phyloP scores from a whole-genome alignment of 2,113 vertebrate species.

The Cynopterus brachyotis region DNA sequence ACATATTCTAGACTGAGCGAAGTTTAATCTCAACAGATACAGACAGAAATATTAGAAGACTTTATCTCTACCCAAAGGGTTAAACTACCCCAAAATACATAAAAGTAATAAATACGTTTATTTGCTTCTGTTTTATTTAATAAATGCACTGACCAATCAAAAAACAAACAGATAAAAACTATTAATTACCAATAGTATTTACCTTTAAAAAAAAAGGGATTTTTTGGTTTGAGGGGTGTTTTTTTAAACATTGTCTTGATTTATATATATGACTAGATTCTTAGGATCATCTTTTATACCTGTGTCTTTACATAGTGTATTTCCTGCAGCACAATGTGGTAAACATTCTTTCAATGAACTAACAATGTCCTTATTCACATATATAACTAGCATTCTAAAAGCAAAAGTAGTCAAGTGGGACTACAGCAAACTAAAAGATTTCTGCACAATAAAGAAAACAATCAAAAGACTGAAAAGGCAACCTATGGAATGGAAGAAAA shows the following conservation, averaged over 20 bases:
- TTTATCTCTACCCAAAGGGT: background rate
- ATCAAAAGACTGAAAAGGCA: background rate
- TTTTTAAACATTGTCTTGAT: background rate
- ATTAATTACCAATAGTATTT: background rate
- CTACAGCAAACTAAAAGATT: background rate
- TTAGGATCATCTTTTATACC: background rate
- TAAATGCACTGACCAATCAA: constrained; percentile 16
- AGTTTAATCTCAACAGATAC: constrained; percentile 44
- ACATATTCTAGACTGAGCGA: background rate
- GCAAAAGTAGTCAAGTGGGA: background rate
- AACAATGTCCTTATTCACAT: background rate
- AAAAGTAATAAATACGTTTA: constrained; percentile 53
- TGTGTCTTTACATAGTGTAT: background rate
- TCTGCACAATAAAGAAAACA: background rate
- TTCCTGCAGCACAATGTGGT: background rate
- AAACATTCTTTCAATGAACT: background rate
- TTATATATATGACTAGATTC: background rate
- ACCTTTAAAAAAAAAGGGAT: background rate
- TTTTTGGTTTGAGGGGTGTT: no score
- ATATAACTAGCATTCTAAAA: background rate
- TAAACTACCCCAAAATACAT: background rate
- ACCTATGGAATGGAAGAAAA: background rate
- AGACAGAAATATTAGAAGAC: constrained; percentile 36
- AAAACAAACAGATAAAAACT: constrained; percentile 30
- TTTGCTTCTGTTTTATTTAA: constrained; percentile 42